Evolutionary conservation across 1,140 invertebrate genomes (phyloP).

Genomic region (Solenopsis fugax): DNA sequence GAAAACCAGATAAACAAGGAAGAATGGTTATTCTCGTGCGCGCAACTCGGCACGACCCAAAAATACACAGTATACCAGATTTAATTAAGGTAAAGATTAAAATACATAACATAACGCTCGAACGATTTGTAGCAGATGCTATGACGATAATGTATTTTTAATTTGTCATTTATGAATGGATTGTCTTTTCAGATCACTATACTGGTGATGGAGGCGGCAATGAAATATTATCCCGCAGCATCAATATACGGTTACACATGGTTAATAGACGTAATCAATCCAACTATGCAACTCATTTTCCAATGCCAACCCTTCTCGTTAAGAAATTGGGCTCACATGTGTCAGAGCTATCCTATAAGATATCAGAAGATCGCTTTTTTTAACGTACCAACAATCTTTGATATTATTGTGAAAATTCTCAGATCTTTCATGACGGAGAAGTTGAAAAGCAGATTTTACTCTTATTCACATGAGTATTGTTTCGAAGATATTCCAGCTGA

Average conservation of each 20-base stretch:
- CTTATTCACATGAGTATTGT: slow-evolving; percentile 83
- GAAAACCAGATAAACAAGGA: slow-evolving; percentile 85
- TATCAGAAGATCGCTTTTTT: neutral
- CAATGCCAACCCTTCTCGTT: neutral
- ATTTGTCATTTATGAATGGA: neutral
- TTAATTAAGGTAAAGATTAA: slow-evolving; percentile 87
- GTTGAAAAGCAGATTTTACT: slow-evolving; percentile 87
- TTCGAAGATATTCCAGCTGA: too few relatives aligned
- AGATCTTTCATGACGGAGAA: slow-evolving; percentile 91
- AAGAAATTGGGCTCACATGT: neutral
- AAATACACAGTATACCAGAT: slow-evolving; percentile 86
- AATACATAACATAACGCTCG: neutral
- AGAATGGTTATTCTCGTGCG: slow-evolving; percentile 88
- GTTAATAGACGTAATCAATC: neutral
- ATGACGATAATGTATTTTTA: neutral
- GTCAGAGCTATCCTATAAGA: neutral
- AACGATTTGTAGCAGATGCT: neutral
- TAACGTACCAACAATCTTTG: neutral
- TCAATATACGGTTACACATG: neutral
- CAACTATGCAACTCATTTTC: neutral
- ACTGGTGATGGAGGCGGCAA: slow-evolving; percentile 88
- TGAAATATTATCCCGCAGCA: neutral
- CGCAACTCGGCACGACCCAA: slow-evolving; percentile 88
- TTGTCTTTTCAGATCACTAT: slow-evolving; percentile 81
- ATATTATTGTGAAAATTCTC: slow-evolving; percentile 90